Evolutionary conservation across 2,888 invertebrate species (phyloP).

Genomic region (Aspidiotus destructor): DNA sequence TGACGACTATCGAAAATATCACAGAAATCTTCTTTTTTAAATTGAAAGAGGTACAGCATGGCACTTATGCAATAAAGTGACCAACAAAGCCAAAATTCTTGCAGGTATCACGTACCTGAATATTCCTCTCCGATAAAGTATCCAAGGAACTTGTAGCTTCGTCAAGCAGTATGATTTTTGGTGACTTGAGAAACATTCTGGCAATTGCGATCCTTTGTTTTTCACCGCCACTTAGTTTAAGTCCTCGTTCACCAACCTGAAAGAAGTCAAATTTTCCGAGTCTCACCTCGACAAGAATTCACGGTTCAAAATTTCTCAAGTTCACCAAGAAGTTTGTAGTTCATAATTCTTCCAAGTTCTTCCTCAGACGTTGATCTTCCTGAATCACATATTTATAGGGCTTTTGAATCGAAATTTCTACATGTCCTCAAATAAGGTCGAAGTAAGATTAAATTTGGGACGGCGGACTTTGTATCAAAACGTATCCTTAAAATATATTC

Average conservation of each 20-base stretch:
- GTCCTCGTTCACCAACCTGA: constrained; percentile 86
- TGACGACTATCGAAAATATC: constrained; percentile 50
- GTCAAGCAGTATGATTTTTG: constrained; percentile 80
- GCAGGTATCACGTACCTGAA: constrained; percentile 49
- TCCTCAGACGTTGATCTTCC: no score
- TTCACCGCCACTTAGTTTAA: constrained; percentile 92
- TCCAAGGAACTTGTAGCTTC: constrained; percentile 94
- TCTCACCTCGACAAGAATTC: neutral
- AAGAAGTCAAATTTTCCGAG: constrained; percentile 7
- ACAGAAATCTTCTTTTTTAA: neutral
- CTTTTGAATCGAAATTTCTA: no score
- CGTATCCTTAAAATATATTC: no score
- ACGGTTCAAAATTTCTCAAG: no score
- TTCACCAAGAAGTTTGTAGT: no score
- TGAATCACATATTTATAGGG: no score
- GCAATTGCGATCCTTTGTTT: constrained; percentile 97
- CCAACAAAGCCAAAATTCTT: no score
- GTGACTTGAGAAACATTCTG: constrained; percentile 83
- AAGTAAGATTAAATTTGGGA: no score
- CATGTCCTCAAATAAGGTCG: no score
- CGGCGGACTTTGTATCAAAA: no score
- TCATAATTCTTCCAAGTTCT: no score
- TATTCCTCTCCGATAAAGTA: constrained; percentile 86
- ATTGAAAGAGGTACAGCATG: neutral
- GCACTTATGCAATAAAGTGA: neutral